Evolutionary conservation across 1,140 invertebrate genomes (phyloP), one percentile per base, ranked within the genome.

Genomic region (Nymphalis io): DNA sequence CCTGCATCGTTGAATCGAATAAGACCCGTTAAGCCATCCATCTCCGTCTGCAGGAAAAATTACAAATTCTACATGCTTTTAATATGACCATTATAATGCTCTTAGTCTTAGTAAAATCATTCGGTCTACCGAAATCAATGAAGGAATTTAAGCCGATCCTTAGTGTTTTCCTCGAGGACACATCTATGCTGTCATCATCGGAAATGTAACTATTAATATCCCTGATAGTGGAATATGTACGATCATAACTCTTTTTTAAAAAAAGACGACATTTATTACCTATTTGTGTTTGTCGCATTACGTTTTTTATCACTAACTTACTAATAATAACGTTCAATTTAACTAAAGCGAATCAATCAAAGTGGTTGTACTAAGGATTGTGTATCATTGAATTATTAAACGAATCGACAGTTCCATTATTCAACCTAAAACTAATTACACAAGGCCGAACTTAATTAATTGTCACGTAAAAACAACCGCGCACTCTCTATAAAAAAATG

Each of bases 1-100:
- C 98, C 98, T 77, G 96, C 94, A 74, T 97, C 95, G 82, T 96
- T 96, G 89, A 99, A 98, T 68, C 94, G 94, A 79, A 99, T 96
- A 82, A 95, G 95, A 21, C 98, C 98, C 0, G 98, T 98, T 68
- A 99, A 91, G 20, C 98, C 98, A 90, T 97, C 95, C 72, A 98
- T 94, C 89, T 98, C 96, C 76, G 97, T 96, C 98, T 99, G 93
- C 63, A 83, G 80, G 79, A 89, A 89, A 85, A 48, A 79, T 79
- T 39, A 76, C 44, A 60, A 81, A 48, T 63, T 76, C 73, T 83
- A 75, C 78, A 85, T 79, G 65, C 73, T 74, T 72, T 72, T 68
- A 51, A 73, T 70, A 53, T 72, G 66, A 76, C 70, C 69, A 70
- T 42, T 27, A 27, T 27, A 27, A 27, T 27, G 5, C 3, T 5